Base-by-base conservation (phyloP, 2,113 vertebrate genomes). In the Hemiprocne comata region DNA sequence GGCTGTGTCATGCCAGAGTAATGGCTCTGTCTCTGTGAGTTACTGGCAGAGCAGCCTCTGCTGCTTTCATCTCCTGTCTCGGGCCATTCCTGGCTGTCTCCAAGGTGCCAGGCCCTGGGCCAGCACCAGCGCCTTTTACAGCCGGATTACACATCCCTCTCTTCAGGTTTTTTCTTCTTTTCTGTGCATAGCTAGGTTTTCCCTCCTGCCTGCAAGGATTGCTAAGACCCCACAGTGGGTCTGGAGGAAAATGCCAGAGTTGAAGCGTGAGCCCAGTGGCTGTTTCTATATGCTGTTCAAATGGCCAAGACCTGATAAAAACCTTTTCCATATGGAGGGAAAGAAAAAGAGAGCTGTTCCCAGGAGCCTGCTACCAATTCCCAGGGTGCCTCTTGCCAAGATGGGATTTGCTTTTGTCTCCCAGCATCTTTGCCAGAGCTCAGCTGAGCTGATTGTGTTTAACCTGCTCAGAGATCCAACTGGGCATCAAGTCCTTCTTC, bases 371-470 rank as follows among this genome's bases (percentile, higher is more conserved):
- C 48, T 69, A 87, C 42, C 36, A 5, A 17, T 95, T 95, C 93
- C 87, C 93, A 95, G 70, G 87, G 71, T 76, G 12, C 7, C 26
- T 53, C 4, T 74, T 95, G 95, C 91, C 87, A 97, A 80, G 54
- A 65, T 29, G 70, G 70, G 80, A 38, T 85, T 85, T 82, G 34
- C 55, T 65, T 83, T 90, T 67, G 75, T 76, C 24, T 76, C 33
- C 17, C 34, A 53, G 29, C 48, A 34, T 87, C 55, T 5, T 87
- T 62, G 60, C 67, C 93, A 88, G 51, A 64, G 38, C 75, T 74
- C 20, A 76, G 74, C 36, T 75, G 34, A 28, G 15, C n/a, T 70
- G 66, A 62, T 73, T 36, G 17, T 1, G 0, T 72, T 80, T 36
- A 87, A 85, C 46, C 74, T 85, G 17, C 69, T 65, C 38, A 36